Base-by-base conservation (phyloP, 2,797 vertebrate species). In the Pangasius sanitwongsei region DNA sequence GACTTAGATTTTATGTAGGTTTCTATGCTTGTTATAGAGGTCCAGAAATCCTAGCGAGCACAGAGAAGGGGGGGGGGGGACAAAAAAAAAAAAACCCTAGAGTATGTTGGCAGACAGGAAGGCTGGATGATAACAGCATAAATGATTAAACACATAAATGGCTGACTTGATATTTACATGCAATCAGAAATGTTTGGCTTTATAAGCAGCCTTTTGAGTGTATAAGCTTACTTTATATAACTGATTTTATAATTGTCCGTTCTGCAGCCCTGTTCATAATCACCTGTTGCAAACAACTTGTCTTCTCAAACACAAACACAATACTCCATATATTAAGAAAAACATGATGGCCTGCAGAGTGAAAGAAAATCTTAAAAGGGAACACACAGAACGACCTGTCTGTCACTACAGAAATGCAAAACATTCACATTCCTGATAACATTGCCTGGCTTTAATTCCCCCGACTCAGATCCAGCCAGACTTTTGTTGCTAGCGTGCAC, bases 31-130 rank as follows among this genome's bases (percentile, higher is more conserved):
- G 37, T 74, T 20, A 74, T 37, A 23, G 37, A 23, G 37, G 7
- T 9, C 3, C 34, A 41, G 70, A 23, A 41, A 74, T 74, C 18
- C 18, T 41, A 31, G n/a, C 65, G 1, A 67, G n/a, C 65, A 25
- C 6, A 28, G 9, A 67, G 4, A 5, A 15, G 13, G 0, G 50
- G 1, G 9, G 0, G 50, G 2, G 9, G 13, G 2, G 13, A 53
- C 53, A 13, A 55, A 55, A 4, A 13, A 55, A 37, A 37, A 37
- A 37, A 37, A 37, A 37, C 2, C 44, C 44, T 44, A 44, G 53
- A 57, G 55, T 57, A 57, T 20, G 13, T 16, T 34, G 28, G 31
- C 15, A 70, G 31, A 31, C 67, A 70, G 67, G 67, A 70, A 70
- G 67, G 4, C 31, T 70, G 1, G 31, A 70, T 70, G 12, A 67